Evolutionary conservation across 2,113 vertebrate genomes (phyloP), one percentile per base, ranked within the genome.

Genomic region (human (Homo sapiens)): DNA sequence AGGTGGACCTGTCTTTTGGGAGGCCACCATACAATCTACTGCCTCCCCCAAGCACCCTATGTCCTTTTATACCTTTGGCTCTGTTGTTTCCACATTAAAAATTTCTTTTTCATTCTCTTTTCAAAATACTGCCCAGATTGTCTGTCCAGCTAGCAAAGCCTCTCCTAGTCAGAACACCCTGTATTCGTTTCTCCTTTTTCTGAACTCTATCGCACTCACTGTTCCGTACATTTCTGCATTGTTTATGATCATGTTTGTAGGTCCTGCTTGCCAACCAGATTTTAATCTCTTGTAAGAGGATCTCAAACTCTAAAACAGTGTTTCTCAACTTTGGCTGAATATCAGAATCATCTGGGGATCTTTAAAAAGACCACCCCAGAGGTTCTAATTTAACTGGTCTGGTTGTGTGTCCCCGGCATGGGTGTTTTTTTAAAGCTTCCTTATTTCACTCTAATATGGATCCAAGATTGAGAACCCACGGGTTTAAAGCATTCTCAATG

Each of bases 281-380:
- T 84, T 94, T 85, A 86, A 96, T 94, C 96, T 96, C 76, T 32
- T 9, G 0, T 59, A 81, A 93, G 68, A 90, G 57, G 78, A 95
- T 70, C 84, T 88, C 66, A 91, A 79, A 93, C 52, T 68, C 52
- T 50, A 86, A 68, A 94, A 57, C 35, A 68, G 13, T 72, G 12
- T 20, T 50, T 91, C 43, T 85, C 82, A 75, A 68, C 23, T 75
- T 86, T 57, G 52, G 55, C 35, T 89, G 55, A 10, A 73, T 84
- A 55, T 48, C 61, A 35, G 11, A 92, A 78, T 75, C 64, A 94
- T 38, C 59, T 88, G 57, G 73, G 78, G n/a, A 86, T 91, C 57
- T 94, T 91, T 85, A 79, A 93, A 96, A 92, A 97, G 52, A 45
- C 64, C 35, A 81, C 59, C 38, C 45, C 18, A 38, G 38, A 52